These are phyloP conservation scores for Lepidurus arcticus DNA, from an alignment of 1,140 invertebrate species.

Conservation along the genomic window DNA sequence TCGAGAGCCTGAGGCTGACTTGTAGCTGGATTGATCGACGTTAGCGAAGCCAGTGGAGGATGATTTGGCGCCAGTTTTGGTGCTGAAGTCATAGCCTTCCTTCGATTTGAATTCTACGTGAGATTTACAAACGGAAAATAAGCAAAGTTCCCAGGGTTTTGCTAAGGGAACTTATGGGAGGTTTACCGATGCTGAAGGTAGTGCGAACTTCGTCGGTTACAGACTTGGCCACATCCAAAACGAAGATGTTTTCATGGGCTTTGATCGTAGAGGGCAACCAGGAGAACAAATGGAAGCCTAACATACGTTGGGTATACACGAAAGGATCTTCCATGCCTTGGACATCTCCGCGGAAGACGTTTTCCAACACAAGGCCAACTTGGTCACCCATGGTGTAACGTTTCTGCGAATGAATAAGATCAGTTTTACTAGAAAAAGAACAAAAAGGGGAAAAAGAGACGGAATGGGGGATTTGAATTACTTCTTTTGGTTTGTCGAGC, in stretches of 20 bases:
- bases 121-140: neutral
- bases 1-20: neutral
- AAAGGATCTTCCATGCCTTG: conserved; percentile 26
- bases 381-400: neutral
- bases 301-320: conserved; percentile 23
- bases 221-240: conserved; percentile 30
- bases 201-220: conserved; percentile 28
- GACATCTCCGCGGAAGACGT: conserved; percentile 25
- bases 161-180: neutral
- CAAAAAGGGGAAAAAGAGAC: too few relatives aligned
- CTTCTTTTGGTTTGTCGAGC: conserved; percentile 25
- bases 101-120: conserved; percentile 4
- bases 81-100: conserved; percentile 3
- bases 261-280: conserved; percentile 26
- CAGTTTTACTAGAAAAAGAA: neutral
- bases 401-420: neutral
- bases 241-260: conserved; percentile 20
- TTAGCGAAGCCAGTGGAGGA: neutral
- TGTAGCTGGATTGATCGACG: neutral
- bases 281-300: conserved; percentile 24
- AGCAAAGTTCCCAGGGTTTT: neutral
- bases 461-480: neutral
- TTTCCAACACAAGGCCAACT: conserved; percentile 24
- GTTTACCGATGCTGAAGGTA: conserved; percentile 23
- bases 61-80: neutral